Percentiles rank a stretch among this genome's conserved stretches.
Evolutionary conservation across 30 jellyfish, hydroid and myxozoan genomes (phyloP).

Genomic region (Sanderia malayensis): DNA sequence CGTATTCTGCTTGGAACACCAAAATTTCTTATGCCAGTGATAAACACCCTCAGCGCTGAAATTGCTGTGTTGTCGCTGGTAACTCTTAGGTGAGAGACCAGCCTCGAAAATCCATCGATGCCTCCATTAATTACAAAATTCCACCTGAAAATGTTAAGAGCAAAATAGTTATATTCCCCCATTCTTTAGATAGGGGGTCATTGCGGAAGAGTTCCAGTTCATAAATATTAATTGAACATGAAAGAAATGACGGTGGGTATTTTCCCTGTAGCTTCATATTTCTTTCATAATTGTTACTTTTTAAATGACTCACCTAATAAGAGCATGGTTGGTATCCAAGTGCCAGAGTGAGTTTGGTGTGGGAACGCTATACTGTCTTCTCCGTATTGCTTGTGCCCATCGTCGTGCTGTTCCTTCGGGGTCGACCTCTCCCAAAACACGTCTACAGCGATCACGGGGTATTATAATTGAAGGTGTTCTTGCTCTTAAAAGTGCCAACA

Average conservation of each 20-base stretch:
- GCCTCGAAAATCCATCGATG: slow-evolving; percentile 31
- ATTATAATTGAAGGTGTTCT: slow-evolving; percentile 3
- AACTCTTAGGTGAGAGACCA: slow-evolving; percentile 13
- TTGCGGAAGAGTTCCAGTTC: no score
- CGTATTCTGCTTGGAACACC: slow-evolving; percentile 42
- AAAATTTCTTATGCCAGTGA: slow-evolving; percentile 15
- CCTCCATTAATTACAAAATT: slow-evolving; percentile 37
- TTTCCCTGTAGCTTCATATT: not conserved
- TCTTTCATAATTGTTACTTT: not conserved
- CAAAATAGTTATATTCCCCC: no score
- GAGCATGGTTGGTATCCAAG: slow-evolving; percentile 36
- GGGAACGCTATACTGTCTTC: slow-evolving; percentile 44
- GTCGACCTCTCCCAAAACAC: slow-evolving; percentile 13
- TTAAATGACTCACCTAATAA: slow-evolving; percentile 24
- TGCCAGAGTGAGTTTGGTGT: no score
- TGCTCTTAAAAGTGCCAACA: not conserved
- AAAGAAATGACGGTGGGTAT: not conserved
- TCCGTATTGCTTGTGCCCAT: slow-evolving; percentile 36
- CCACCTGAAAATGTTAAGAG: slow-evolving; percentile 41
- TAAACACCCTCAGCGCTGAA: slow-evolving; percentile 5
- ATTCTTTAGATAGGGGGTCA: no score
- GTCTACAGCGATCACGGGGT: slow-evolving; percentile 30
- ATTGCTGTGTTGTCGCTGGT: slow-evolving; percentile 20
- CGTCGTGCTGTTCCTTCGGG: slow-evolving; percentile 44
- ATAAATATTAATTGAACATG: no score